These are phyloP conservation scores for Pituophis catenifer DNA, from an alignment of 2,113 vertebrate species.

Conservation along the genomic window DNA sequence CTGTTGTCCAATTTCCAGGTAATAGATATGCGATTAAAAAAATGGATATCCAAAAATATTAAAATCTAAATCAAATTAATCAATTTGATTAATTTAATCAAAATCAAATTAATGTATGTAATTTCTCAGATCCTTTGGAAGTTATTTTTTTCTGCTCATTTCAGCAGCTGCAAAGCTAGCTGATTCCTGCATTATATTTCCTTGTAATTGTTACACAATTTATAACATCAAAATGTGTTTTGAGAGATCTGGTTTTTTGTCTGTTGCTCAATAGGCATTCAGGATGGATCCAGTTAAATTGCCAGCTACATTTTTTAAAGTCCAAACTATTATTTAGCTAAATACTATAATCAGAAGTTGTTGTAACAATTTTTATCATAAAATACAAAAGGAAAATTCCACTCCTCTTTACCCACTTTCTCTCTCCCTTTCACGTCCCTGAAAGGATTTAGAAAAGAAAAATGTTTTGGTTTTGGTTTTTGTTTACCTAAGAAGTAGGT, in stretches of 20 bases:
- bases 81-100: neutral
- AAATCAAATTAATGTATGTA: neutral
- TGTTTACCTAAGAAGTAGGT: neutral
- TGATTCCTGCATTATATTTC: neutral
- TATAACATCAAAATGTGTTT: neutral
- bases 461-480: neutral
- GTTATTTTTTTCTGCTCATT: neutral
- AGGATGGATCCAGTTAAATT: neutral
- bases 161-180: neutral
- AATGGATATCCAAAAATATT: neutral
- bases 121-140: neutral
- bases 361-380: neutral
- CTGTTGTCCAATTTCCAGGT: neutral
- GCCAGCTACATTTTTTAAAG: neutral
- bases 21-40: neutral
- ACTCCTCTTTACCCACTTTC: neutral
- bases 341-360: neutral
- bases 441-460: neutral
- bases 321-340: neutral
- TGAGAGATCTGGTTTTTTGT: neutral
- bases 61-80: neutral
- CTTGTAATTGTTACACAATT: neutral
- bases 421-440: neutral
- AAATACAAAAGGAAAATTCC: neutral
- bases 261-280: neutral